Evolutionary conservation across 2,113 vertebrate species (phyloP).

Genomic region (Lasiurus borealis): DNA sequence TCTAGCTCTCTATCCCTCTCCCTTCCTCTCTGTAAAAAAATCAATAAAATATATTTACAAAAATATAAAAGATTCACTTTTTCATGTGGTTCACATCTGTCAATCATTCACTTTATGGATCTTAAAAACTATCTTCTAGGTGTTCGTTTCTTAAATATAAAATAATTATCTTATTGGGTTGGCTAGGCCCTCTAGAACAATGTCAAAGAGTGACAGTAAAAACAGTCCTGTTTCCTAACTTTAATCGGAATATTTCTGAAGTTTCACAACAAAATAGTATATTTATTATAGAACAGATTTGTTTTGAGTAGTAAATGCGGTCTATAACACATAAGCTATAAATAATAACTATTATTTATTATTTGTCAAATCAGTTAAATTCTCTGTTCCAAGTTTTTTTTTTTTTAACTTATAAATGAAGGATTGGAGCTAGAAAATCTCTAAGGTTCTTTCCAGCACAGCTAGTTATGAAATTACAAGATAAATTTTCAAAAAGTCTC

Average conservation of each 20-base stretch:
- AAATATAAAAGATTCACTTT: neutral
- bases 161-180: neutral
- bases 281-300: neutral
- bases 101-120: neutral
- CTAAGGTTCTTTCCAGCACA: conserved; percentile 6
- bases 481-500: conserved; percentile 32
- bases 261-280: neutral
- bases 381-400: neutral
- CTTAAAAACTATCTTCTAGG: conserved; percentile 33
- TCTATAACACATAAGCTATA: neutral
- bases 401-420: neutral
- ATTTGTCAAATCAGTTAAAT: conserved; percentile 30
- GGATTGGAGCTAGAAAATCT: neutral
- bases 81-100: neutral
- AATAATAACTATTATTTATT: conserved; percentile 21
- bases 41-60: no score
- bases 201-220: neutral
- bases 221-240: neutral
- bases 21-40: no score
- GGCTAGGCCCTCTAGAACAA: neutral
- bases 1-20: no score
- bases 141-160: neutral
- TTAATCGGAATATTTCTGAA: conserved; percentile 17
- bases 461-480: conserved; percentile 7
- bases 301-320: conserved; percentile 4